phyloP scores from a whole-genome alignment of 2,797 vertebrate genomes.

The Schizothorax lantsangensis region DNA sequence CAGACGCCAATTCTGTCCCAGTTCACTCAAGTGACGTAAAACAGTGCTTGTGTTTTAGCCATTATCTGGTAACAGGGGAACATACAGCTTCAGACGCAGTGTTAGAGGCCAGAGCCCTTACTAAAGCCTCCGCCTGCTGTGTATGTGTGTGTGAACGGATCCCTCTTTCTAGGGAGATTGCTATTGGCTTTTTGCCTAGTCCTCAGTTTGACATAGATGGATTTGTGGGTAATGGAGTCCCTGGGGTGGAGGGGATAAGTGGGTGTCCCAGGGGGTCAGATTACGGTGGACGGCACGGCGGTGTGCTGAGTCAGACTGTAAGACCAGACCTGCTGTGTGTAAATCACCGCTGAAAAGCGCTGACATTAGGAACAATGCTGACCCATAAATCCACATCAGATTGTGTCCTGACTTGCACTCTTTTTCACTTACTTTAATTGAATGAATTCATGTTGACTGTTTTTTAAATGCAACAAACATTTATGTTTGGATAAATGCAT shows the following conservation, averaged over 20 bases:
- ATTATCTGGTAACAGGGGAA: slow-evolving; percentile 14
- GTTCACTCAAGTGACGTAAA: slow-evolving; percentile 37
- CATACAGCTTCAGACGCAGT: not conserved
- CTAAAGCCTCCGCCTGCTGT: slow-evolving; percentile 11
- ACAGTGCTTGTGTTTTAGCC: not conserved
- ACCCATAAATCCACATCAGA: slow-evolving; percentile 31
- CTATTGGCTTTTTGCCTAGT: slow-evolving; percentile 68
- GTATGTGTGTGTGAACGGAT: not conserved
- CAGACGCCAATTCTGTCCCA: not conserved
- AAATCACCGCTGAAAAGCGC: slow-evolving; percentile 41
- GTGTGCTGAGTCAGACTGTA: slow-evolving; percentile 72
- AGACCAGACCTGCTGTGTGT: slow-evolving; percentile 58
- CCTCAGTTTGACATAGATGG: slow-evolving; percentile 68
- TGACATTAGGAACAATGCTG: slow-evolving; percentile 29
- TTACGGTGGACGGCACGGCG: slow-evolving; percentile 63
- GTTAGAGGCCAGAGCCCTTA: slow-evolving; percentile 29
- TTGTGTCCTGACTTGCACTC: slow-evolving; percentile 63
- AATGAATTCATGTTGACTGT: not conserved
- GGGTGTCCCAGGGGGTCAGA: slow-evolving; percentile 59
- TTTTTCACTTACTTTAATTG: not conserved
- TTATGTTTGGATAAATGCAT: not conserved
- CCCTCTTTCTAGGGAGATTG: slow-evolving; percentile 65
- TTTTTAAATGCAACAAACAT: not conserved
- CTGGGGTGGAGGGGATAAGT: slow-evolving; percentile 71
- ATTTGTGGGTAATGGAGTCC: slow-evolving; percentile 69